These are phyloP conservation scores for Andrena hattorfiana DNA, from an alignment of 2,888 invertebrate species.

Conservation along the genomic window DNA sequence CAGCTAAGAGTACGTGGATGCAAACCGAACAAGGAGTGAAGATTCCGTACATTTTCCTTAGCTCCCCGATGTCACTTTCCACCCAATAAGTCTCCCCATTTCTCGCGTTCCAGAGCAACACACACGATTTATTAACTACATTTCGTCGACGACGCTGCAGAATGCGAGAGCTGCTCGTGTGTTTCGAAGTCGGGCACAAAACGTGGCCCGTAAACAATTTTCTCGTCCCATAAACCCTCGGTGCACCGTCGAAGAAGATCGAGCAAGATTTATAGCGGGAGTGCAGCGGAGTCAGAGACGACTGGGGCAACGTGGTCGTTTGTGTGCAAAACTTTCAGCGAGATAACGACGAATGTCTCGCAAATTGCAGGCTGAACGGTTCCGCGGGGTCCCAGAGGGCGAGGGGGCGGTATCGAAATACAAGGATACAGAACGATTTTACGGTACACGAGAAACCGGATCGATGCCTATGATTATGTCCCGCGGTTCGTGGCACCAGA, in stretches of 20 bases:
- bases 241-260: neutral
- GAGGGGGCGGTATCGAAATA: constrained; percentile 37
- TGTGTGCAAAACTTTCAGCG: constrained; percentile 49
- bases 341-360: constrained; percentile 65
- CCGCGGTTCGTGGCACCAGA: constrained; percentile 48
- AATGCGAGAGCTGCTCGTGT: neutral
- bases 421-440: constrained; percentile 46
- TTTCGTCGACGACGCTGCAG: neutral
- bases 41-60: too few relatives aligned
- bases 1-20: too few relatives aligned
- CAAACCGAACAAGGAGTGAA: too few relatives aligned
- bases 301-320: constrained; percentile 34
- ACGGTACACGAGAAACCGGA: constrained; percentile 51
- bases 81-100: too few relatives aligned
- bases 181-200: neutral
- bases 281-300: neutral
- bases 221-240: constrained; percentile 4
- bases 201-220: constrained; percentile 41
- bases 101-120: too few relatives aligned
- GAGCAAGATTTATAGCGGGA: constrained; percentile 24
- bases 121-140: neutral
- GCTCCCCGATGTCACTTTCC: too few relatives aligned
- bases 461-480: constrained; percentile 68
- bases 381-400: constrained; percentile 26
- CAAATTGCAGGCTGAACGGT: constrained; percentile 63